phyloP scores from a whole-genome alignment of 2,888 invertebrate species.

The Eremobia ochroleuca region DNA sequence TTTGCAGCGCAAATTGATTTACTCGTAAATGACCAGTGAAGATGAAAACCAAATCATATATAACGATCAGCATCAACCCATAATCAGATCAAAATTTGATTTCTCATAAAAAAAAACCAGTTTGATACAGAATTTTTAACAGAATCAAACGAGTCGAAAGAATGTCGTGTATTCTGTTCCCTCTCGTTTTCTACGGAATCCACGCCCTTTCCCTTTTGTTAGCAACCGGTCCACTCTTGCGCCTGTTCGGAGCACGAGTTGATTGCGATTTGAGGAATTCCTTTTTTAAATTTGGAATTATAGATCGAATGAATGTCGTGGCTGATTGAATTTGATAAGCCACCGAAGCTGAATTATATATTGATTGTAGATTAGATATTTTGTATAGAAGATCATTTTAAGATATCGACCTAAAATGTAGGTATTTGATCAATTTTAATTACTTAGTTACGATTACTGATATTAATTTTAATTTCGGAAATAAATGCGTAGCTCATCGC shows the following conservation, averaged over 20 bases:
- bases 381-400: background rate
- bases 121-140: constrained; percentile 32
- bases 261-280: constrained; percentile 31
- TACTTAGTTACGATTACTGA: background rate
- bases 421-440: background rate
- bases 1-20: too few relatives aligned
- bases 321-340: background rate
- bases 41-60: background rate
- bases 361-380: background rate
- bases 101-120: constrained; percentile 49
- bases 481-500: too few relatives aligned
- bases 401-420: background rate
- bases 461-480: too few relatives aligned
- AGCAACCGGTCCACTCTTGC: constrained; percentile 67
- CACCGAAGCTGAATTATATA: background rate
- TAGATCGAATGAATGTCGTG: background rate
- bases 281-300: constrained; percentile 22
- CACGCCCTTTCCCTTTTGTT: constrained; percentile 75
- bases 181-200: constrained; percentile 75
- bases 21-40: too few relatives aligned
- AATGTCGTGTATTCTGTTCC: constrained; percentile 61
- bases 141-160: constrained; percentile 52
- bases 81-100: constrained; percentile 7
- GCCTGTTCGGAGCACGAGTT: constrained; percentile 41
- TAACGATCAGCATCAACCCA: background rate